These are phyloP conservation scores for Allolobophora icterica DNA, from an alignment of 2,888 invertebrate species.

Conservation along the genomic window DNA sequence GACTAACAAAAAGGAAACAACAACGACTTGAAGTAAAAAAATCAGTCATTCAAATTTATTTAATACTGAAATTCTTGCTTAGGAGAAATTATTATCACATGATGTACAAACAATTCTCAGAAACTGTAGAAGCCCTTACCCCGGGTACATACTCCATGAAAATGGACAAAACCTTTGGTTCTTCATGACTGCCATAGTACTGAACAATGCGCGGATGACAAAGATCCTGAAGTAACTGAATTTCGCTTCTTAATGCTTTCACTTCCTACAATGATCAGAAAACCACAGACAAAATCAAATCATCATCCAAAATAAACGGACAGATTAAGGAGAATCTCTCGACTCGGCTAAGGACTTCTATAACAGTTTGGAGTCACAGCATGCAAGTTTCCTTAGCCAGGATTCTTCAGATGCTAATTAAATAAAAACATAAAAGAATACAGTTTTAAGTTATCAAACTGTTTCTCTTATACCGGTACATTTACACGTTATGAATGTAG, in stretches of 20 bases:
- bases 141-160: constrained; percentile 69
- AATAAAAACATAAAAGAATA: not conserved
- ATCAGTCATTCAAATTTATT: not conserved
- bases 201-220: constrained; percentile 66
- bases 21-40: not conserved
- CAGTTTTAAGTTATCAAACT: not conserved
- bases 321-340: not conserved
- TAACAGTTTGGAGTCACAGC: not conserved
- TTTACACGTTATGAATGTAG: not conserved
- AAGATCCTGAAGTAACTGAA: constrained; percentile 64
- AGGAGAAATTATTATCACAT: not conserved
- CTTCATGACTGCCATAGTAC: constrained; percentile 65
- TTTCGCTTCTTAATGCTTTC: constrained; percentile 65
- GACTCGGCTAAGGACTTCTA: not conserved
- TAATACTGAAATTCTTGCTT: not conserved
- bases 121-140: constrained; percentile 53
- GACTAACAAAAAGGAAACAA: not conserved
- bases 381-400: not conserved
- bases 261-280: constrained; percentile 61
- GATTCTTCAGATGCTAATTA: not conserved
- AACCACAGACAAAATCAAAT: not conserved
- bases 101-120: not conserved
- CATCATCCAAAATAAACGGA: not conserved
- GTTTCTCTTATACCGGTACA: no score
- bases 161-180: constrained; percentile 62